Evolutionary conservation across 2,888 invertebrate genomes (phyloP), one percentile per base, ranked within the genome.

Genomic region (Pedicia rivosa): DNA sequence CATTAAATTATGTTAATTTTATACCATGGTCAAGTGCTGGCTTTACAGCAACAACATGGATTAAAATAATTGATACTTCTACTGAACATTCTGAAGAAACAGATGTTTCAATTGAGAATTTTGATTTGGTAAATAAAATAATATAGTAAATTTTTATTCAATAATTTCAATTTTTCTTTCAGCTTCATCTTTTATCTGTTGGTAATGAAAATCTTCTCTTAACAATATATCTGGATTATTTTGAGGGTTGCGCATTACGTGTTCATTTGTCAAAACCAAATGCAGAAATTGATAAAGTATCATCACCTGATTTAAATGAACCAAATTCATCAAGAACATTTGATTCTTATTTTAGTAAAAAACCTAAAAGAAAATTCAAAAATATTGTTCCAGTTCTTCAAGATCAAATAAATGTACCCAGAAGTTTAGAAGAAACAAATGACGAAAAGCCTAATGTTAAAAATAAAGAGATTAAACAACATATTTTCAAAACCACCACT

Each of bases 151-250:
- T n/a, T n/a, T n/a, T n/a, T n/a, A n/a, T n/a, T n/a, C n/a, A n/a
- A n/a, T n/a, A n/a, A n/a, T n/a, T n/a, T n/a, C 14, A 13, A 2
- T 3, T 25, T 44, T 12, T 8, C 6, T 35, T 58, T 54, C 51
- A 56, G 49, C 50, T 52, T 1, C 61, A 62, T 43, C 43, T 62
- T n/a, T 39, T 59, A 4, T 62, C 61, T 2, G 40, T 62, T 38
- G 61, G 61, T 31, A 56, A 55, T 36, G 56, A 55, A 44, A 55
- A 57, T 30, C 53, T 55, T 14, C 49, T 62, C 46, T 40, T 60
- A 2, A 58, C 58, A 33, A 44, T 59, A 35, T 59, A 58, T 39
- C 13, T n/a, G n/a, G n/a, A n/a, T n/a, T n/a, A n/a, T n/a, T n/a
- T n/a, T n/a, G n/a, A n/a, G n/a, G n/a, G n/a, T n/a, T n/a, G n/a